A percentile compares a stretch with the other conserved stretches of the same genome.
Evolutionary conservation across 2,113 vertebrate species (phyloP).

Genomic region (Embiotoca jacksoni): DNA sequence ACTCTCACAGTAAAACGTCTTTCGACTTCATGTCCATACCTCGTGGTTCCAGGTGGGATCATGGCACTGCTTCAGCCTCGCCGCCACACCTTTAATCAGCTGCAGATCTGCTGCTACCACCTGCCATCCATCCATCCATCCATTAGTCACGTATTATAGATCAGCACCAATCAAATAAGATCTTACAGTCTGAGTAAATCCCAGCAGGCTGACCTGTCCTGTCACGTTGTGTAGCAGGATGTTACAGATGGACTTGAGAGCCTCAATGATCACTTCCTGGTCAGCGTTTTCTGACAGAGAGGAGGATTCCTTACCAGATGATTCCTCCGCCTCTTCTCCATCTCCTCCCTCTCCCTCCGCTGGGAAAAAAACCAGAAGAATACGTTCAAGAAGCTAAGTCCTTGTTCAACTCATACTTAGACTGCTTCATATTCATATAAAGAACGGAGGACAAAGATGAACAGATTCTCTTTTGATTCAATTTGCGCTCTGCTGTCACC

Average conservation of each 20-base stretch:
- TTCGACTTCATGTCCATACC: conserved; percentile 33
- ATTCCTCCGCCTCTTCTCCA: conserved; percentile 38
- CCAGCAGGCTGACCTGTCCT: conserved; percentile 79
- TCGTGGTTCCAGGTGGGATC: conserved; percentile 87
- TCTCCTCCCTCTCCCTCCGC: conserved; percentile 39
- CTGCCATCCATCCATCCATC: conserved; percentile 57
- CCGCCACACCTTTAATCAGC: conserved; percentile 86
- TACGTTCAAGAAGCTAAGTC: not conserved
- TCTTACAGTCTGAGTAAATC: not conserved
- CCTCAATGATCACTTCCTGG: conserved; percentile 89
- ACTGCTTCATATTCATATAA: too few relatives aligned
- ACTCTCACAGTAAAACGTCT: not conserved
- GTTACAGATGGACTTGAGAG: conserved; percentile 95
- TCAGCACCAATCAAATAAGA: conserved; percentile 1
- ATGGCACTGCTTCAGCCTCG: conserved; percentile 86
- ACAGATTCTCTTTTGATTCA: too few relatives aligned
- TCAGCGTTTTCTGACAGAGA: conserved; percentile 81
- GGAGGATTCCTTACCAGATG: conserved; percentile 18
- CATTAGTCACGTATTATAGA: not conserved
- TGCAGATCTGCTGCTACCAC: conserved; percentile 83
- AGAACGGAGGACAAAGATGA: too few relatives aligned
- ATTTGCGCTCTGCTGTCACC: too few relatives aligned
- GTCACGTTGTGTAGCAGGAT: conserved; percentile 88
- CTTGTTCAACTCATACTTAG: not conserved
- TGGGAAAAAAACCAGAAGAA: conserved; percentile 5